Base-by-base conservation (phyloP, 2,888 invertebrate genomes). In the Caenorhabditis doughertyi region DNA sequence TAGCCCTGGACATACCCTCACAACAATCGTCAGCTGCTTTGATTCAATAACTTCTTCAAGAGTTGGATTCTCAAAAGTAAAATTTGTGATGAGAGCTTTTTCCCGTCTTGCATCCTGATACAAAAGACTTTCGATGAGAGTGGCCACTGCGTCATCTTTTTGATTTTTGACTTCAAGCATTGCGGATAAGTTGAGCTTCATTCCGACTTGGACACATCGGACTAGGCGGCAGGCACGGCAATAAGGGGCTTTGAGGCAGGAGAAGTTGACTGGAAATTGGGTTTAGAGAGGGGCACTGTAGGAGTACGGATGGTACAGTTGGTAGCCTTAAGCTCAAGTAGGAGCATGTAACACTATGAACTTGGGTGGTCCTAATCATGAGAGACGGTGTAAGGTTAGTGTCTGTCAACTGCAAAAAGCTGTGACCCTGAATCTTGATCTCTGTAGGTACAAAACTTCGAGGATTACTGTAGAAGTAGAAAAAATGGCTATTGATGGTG, bases 11-110 rank as follows among this genome's bases (percentile, higher is more conserved):
- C 73, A 16, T 8, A 73, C 73, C 25, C 74, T 74, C 0, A 25
- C 42, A 2, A 39, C 42, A 32, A 76, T 39, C 0, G 58, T 27
- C 25, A 58, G n/a, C 29, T 67, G 47, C 2, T 56, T 44, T 7
- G 35, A 29, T 35, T 58, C 58, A 3, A 76, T 56, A 4, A 76
- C n/a, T 4, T 76, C 76, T 18, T 76, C 67, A 7, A 76, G n/a
- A 3, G 76, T 49, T 29, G 76, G 76, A 67, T 76, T 60, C 7
- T 76, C 76, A n/a, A 47, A 51, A 1, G 76, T 76, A 42, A 76
- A 76, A 11, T 58, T 27, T 7, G 67, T 58, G 18, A 76, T 60
- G 0, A 76, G 42, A n/a, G 13, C 29, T 49, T 51, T 56, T 29
- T 67, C 76, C 7, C 76, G 47, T 47, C 35, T 23, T 3, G 67